Percentiles rank a stretch among this genome's conserved stretches.
Conservation (phyloP, 1,140 invertebrate species). For the Magallana angulata region DNA sequence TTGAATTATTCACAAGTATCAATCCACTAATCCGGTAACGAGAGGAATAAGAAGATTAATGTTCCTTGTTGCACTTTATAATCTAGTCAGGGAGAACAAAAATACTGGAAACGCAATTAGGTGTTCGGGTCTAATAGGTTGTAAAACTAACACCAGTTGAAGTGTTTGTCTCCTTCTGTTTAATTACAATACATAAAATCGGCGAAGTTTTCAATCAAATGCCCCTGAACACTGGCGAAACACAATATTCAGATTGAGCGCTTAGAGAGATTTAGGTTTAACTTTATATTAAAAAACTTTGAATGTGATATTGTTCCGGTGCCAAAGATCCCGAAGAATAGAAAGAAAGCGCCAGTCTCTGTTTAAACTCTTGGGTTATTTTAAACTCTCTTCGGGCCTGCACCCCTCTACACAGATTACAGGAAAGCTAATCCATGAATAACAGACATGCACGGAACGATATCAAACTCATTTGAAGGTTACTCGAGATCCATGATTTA, state of each 20-base stretch:
- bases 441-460: not conserved
- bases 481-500: not conserved
- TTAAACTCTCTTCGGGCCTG: not conserved
- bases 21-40: constrained; percentile 16
- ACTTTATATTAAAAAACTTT: constrained; percentile 27
- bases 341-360: not conserved
- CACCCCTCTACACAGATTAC: not conserved
- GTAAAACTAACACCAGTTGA: constrained; percentile 10
- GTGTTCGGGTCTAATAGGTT: not conserved
- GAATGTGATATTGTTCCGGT: constrained; percentile 10
- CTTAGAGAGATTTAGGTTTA: constrained; percentile 29
- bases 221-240: not conserved
- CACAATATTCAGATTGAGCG: constrained; percentile 5
- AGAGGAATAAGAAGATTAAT: constrained; percentile 14
- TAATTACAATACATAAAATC: constrained; percentile 21
- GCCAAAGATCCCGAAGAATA: not conserved
- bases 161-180: not conserved
- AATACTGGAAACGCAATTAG: constrained; percentile 5
- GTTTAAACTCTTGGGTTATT: constrained; percentile 12
- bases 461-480: not conserved
- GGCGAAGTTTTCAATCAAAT: not conserved
- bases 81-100: not conserved
- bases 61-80: constrained; percentile 7
- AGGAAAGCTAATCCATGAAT: not conserved
- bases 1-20: constrained; percentile 17